Percentiles rank a stretch among this genome's conserved stretches.
Evolutionary conservation across 1,140 invertebrate genomes (phyloP).

Genomic region (Eciton burchellii): DNA sequence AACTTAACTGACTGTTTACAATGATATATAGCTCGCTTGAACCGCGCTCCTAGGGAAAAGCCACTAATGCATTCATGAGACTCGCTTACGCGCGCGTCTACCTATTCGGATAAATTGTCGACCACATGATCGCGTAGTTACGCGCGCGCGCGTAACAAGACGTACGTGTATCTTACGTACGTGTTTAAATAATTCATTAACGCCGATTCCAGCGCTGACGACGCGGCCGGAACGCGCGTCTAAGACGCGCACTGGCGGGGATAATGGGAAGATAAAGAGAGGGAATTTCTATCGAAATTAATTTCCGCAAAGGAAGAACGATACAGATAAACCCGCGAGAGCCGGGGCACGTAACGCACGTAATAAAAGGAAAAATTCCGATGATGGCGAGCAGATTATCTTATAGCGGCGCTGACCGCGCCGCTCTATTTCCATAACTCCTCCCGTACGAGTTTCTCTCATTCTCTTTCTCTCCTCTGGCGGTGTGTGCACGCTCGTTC

Average conservation of each 20-base stretch:
- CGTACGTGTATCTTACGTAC: too few relatives aligned
- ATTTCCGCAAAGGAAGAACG: slow-evolving; percentile 24
- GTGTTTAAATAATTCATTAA: slow-evolving; percentile 48
- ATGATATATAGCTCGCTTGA: slow-evolving; percentile 51
- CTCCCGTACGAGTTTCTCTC: slow-evolving; percentile 40
- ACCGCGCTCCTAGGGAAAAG: slow-evolving; percentile 19
- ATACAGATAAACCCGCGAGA: slow-evolving; percentile 5
- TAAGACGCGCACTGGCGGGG: too few relatives aligned
- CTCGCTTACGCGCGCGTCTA: slow-evolving; percentile 14
- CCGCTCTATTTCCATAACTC: slow-evolving; percentile 69
- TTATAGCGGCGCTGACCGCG: slow-evolving; percentile 38
- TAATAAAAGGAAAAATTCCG: slow-evolving; percentile 37
- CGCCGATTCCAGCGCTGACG: slow-evolving; percentile 5
- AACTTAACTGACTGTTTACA: slow-evolving; percentile 60
- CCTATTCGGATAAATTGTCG: neutral
- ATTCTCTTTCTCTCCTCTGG: neutral
- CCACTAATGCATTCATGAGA: slow-evolving; percentile 28
- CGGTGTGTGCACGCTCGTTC: slow-evolving; percentile 48
- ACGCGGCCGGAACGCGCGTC: too few relatives aligned
- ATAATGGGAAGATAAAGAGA: neutral
- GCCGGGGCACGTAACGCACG: slow-evolving; percentile 12
- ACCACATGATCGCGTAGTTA: neutral
- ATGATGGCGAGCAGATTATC: slow-evolving; percentile 55
- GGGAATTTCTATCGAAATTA: slow-evolving; percentile 28
- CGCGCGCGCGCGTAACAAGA: neutral